phyloP scores from a whole-genome alignment of 2,797 vertebrate genomes.

The Hapalemur alaotrensis region DNA sequence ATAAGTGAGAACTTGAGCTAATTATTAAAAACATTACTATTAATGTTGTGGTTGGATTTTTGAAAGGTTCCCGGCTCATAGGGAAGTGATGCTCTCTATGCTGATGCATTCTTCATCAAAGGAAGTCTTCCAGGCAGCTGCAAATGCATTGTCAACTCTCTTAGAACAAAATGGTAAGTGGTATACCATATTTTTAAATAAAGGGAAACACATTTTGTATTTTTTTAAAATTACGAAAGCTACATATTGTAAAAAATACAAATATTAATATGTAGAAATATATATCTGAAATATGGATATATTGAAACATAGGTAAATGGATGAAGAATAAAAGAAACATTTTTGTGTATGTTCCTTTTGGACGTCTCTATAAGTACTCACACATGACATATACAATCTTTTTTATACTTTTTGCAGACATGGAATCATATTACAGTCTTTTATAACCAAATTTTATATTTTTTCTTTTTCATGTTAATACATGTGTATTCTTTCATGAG shows the following conservation, averaged over 20 bases:
- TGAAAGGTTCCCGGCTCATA: conserved; percentile 91
- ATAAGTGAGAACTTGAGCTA: neutral
- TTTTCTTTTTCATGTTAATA: neutral
- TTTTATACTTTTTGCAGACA: neutral
- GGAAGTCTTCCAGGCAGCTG: conserved; percentile 92
- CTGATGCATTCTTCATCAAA: conserved; percentile 92
- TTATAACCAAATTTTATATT: neutral
- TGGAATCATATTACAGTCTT: neutral
- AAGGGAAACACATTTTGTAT: neutral
- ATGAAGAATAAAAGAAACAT: neutral
- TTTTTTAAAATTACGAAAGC: neutral
- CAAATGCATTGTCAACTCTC: conserved; percentile 90
- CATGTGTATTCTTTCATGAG: neutral
- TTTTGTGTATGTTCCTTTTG: neutral
- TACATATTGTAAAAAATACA: neutral
- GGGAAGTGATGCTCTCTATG: conserved; percentile 94
- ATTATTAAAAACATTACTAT: neutral
- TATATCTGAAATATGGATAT: neutral
- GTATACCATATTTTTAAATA: neutral
- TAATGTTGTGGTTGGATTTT: conserved; percentile 52
- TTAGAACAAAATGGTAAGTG: conserved; percentile 90
- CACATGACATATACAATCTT: neutral
- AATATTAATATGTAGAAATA: neutral
- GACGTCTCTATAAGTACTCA: neutral
- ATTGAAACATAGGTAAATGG: neutral